Base-by-base conservation (phyloP, 37 sponge, comb jelly and placozoan genomes). In the Crambe crambe region DNA sequence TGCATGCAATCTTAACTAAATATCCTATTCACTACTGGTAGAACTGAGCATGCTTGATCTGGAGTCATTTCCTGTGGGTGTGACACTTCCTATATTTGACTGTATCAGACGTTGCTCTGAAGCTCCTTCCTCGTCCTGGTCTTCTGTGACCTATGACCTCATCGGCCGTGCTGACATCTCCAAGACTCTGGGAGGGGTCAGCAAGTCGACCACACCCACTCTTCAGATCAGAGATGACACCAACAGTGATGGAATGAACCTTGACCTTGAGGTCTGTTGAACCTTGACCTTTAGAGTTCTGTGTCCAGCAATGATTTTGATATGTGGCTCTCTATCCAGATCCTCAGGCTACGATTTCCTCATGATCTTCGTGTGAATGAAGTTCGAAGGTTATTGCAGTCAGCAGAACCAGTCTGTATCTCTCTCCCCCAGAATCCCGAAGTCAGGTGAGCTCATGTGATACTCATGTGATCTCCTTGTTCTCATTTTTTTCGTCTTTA, bases 361-460 rank as follows among this genome's bases (percentile, higher is more conserved):
- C 32, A 81, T 18, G 97, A 96, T 73, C 88, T 86, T 15, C 37
- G 97, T 31, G 79, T 88, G 42, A 65, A 57, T 77, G 94, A 94
- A 58, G 87, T 94, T 36, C 61, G 75, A 26, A 68, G 83, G 22
- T 38, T 95, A 32, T 67, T 96, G n/a, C 75, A 83, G 32, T 96
- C 97, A 17, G 80, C 92, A 21, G 40, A 85, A 36, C 92, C 94
- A 58, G 92, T 88, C 25, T 84, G 60, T 38, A 83, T 96, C 27
- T 70, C 75, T 25, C 42, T 96, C 56, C 66, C 59, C 17, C 94
- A 94, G 77, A 90, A 88, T 74, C 95, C 92, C 32, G 91, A 90
- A 85, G 89, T 88, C 37, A 91, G 95, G 95, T 91, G 35, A 34
- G 40, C 2, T 20, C 27, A 60, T 60, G 61, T 60, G 61, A 25